Conservation (phyloP, 2,888 invertebrate species). For the Parnassius apollo region DNA sequence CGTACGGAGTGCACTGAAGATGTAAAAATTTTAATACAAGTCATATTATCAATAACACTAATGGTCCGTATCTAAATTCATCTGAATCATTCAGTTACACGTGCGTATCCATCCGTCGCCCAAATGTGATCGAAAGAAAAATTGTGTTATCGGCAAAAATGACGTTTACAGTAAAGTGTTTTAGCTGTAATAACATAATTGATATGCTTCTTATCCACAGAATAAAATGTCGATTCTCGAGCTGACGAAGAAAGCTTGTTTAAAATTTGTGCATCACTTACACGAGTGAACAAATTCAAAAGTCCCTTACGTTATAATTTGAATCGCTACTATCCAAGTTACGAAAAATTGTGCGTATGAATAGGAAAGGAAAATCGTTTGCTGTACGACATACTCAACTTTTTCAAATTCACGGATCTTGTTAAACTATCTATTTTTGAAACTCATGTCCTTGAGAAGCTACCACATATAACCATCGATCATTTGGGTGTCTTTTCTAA, state of each 20-base stretch:
- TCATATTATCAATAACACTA: too few species aligned
- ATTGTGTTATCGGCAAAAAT: not conserved
- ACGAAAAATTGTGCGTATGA: slow-evolving; percentile 23
- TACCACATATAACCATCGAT: slow-evolving; percentile 31
- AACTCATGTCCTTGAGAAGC: slow-evolving; percentile 29
- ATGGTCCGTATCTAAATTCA: too few species aligned
- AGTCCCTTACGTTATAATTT: slow-evolving; percentile 26
- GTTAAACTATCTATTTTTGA: slow-evolving; percentile 31
- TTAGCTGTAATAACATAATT: slow-evolving; percentile 7
- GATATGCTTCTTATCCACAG: slow-evolving; percentile 26
- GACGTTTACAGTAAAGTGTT: not conserved
- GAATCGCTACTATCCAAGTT: slow-evolving; percentile 22
- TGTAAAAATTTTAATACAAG: too few species aligned
- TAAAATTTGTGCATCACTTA: slow-evolving; percentile 29
- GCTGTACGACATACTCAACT: slow-evolving; percentile 27
- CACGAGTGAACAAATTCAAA: slow-evolving; percentile 27
- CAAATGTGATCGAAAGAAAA: too few species aligned
- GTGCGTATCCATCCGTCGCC: too few species aligned
- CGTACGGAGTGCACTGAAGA: too few species aligned
- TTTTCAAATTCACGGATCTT: slow-evolving; percentile 30
- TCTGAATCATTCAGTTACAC: too few species aligned
- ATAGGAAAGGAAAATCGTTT: slow-evolving; percentile 29
- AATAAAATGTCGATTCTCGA: slow-evolving; percentile 32
- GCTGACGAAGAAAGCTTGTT: slow-evolving; percentile 30
- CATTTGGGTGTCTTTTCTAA: slow-evolving; percentile 12